Conservation (phyloP, 2,888 invertebrate genomes). For the Tanaodytes sp. region DNA sequence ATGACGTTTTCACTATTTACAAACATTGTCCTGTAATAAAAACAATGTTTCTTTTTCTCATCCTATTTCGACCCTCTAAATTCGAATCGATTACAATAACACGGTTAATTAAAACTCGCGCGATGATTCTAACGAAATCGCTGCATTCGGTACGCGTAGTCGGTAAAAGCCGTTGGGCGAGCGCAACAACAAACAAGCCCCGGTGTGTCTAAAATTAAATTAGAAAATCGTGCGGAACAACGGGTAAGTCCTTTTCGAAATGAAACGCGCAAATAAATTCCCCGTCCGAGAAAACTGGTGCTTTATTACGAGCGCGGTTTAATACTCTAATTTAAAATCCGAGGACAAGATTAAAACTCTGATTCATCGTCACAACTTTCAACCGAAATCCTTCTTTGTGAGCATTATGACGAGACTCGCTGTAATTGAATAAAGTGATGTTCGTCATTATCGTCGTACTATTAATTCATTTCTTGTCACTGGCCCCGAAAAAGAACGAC, state of each 20-base stretch:
- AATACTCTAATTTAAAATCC: slow-evolving; percentile 39
- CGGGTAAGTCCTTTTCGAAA: slow-evolving; percentile 9
- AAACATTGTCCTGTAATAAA: no score
- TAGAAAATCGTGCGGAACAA: slow-evolving; percentile 12
- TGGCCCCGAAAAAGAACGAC: no score
- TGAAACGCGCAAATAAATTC: slow-evolving; percentile 23
- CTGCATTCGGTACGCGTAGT: no score
- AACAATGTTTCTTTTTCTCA: no score
- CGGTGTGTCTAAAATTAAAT: slow-evolving; percentile 17
- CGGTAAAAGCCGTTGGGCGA: no score
- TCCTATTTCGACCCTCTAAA: no score
- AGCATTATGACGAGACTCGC: slow-evolving; percentile 37
- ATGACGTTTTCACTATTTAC: no score
- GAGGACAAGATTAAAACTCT: slow-evolving; percentile 46
- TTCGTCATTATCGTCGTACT: slow-evolving; percentile 34
- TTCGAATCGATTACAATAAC: no score
- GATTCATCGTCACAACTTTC: slow-evolving; percentile 44
- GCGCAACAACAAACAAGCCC: no score
- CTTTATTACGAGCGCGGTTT: slow-evolving; percentile 36
- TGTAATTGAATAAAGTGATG: slow-evolving; percentile 45
- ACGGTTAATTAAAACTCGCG: not conserved
- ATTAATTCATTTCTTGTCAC: slow-evolving; percentile 36
- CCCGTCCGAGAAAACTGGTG: slow-evolving; percentile 15
- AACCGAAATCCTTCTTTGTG: slow-evolving; percentile 40
- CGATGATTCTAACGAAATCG: no score